Evolutionary conservation across 1,140 invertebrate genomes (phyloP).

Genomic region (Oryctes rhinoceros): DNA sequence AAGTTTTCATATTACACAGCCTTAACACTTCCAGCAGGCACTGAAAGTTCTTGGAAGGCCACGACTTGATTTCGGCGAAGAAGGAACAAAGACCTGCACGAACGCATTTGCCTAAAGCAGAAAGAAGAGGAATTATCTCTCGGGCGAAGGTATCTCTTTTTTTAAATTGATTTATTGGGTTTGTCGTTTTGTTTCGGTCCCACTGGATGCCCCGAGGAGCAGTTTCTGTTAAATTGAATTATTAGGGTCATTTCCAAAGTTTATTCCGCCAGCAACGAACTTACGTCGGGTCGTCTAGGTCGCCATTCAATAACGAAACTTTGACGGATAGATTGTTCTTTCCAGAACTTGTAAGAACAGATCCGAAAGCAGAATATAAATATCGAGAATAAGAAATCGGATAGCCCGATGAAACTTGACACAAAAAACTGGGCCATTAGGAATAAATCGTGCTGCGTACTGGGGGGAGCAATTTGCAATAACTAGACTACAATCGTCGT

Average conservation of each 20-base stretch:
- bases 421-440: too few relatives aligned
- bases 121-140: not conserved
- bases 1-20: too few relatives aligned
- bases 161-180: conserved; percentile 30
- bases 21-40: too few relatives aligned
- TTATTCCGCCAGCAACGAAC: not conserved
- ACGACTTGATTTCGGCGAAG: not conserved
- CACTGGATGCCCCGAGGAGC: conserved; percentile 16
- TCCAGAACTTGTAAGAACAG: not conserved
- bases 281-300: conserved; percentile 5
- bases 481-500: too few relatives aligned
- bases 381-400: not conserved
- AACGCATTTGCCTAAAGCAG: conserved; percentile 6
- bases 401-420: too few relatives aligned
- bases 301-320: conserved; percentile 18
- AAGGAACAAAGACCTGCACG: not conserved
- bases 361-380: not conserved
- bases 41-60: too few relatives aligned
- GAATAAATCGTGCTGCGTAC: too few relatives aligned
- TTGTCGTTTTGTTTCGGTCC: conserved; percentile 16
- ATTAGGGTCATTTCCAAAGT: conserved; percentile 25
- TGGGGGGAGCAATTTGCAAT: too few relatives aligned
- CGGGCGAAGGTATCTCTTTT: conserved; percentile 8
- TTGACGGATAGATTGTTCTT: conserved; percentile 23
- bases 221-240: conserved; percentile 32